Evolutionary conservation across 2,888 invertebrate genomes (phyloP).

Genomic region (Epiblema foenella): DNA sequence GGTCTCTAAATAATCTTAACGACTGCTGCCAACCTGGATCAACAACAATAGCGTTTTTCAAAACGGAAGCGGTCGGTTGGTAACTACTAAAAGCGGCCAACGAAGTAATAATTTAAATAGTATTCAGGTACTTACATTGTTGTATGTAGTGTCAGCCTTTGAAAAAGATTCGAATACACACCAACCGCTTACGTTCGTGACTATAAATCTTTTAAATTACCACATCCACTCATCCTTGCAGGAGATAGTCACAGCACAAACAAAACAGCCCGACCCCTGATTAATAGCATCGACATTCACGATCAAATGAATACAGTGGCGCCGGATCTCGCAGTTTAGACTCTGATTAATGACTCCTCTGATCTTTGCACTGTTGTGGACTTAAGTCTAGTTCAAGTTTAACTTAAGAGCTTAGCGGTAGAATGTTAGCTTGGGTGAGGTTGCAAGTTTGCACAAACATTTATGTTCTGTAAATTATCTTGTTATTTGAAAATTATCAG

Average conservation of each 20-base stretch:
- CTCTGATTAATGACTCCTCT: slow-evolving; percentile 44
- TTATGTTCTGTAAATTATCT: slow-evolving; percentile 7
- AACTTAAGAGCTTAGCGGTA: slow-evolving; percentile 25
- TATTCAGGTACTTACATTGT: no score
- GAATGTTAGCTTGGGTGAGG: slow-evolving; percentile 18
- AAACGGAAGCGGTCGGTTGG: no score
- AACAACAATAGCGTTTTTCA: no score
- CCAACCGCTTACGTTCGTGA: background rate
- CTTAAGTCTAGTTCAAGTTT: slow-evolving; percentile 35
- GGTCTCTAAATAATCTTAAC: no score
- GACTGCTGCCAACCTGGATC: no score
- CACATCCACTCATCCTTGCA: slow-evolving; percentile 9
- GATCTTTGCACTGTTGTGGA: slow-evolving; percentile 33
- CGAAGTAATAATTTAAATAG: no score
- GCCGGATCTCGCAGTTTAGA: slow-evolving; percentile 52
- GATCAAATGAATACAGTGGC: slow-evolving; percentile 74
- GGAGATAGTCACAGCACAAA: slow-evolving; percentile 61
- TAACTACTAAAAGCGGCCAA: no score
- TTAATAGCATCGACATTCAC: slow-evolving; percentile 73
- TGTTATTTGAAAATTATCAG: background rate
- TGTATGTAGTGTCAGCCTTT: background rate
- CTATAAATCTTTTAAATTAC: slow-evolving; percentile 15
- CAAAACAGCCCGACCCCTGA: slow-evolving; percentile 72
- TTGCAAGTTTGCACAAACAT: slow-evolving; percentile 25
- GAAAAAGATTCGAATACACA: background rate